phyloP scores from a whole-genome alignment of 2,113 vertebrate species.

The Macrotus californicus region DNA sequence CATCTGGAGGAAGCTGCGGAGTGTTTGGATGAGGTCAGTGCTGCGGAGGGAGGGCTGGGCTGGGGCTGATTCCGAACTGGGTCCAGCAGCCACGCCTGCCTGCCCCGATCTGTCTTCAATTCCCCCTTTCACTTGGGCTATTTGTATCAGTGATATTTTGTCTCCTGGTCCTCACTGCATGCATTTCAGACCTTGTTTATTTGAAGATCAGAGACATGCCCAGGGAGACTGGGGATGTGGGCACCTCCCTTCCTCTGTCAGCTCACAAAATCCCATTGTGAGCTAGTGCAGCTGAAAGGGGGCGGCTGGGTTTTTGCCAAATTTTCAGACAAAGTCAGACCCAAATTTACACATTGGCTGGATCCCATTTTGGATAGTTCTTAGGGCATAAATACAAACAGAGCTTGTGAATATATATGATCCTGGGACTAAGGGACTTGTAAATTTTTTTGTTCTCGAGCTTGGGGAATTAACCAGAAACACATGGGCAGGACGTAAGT shows the following conservation, averaged over 20 bases:
- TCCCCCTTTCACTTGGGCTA: background rate
- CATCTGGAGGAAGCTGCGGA: background rate
- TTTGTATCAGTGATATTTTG: background rate
- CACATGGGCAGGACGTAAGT: background rate
- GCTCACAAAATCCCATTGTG: background rate
- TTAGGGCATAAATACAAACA: background rate
- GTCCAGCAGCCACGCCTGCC: background rate
- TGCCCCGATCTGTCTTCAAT: background rate
- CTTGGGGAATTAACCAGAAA: background rate
- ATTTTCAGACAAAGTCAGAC: background rate
- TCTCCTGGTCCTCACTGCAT: background rate
- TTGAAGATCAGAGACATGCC: background rate
- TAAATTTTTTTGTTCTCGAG: background rate
- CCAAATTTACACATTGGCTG: background rate
- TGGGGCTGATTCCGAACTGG: background rate
- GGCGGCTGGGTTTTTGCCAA: background rate
- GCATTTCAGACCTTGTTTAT: background rate
- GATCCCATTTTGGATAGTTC: background rate
- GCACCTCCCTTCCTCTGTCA: background rate
- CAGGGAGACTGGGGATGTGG: background rate
- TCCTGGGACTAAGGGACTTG: background rate
- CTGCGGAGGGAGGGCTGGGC: background rate
- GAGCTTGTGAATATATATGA: background rate
- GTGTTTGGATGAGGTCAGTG: background rate
- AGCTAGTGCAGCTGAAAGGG: background rate